Base-by-base conservation (phyloP, 2,113 vertebrate genomes). In the Dicaeum eximium region DNA sequence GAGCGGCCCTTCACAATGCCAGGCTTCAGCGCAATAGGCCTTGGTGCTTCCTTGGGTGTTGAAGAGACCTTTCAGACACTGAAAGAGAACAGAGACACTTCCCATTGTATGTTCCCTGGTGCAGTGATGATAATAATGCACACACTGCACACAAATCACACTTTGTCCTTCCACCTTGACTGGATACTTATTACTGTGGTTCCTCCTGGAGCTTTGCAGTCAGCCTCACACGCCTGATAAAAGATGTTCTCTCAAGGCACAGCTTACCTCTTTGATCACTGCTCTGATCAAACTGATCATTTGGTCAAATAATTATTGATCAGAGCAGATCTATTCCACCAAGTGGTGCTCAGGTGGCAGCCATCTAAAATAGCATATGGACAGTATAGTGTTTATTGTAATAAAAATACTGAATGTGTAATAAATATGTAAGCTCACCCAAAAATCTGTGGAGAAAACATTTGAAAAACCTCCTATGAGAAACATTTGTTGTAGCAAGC, bases 1-100 rank as follows among this genome's bases (percentile, higher is more conserved):
- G 92, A 85, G 93, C 95, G 11, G 72, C 54, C 90, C 95, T 97
- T 95, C 27, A 7, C 58, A 91, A 91, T 2, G 42, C 54, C 62
- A 58, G 16, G n/a, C 16, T n/a, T 79, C 2, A 33, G 56, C 1
- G 2, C 23, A 10, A 2, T 11, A 18, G 13, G 18, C 31, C 47
- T 50, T 40, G 8, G 13, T 58, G n/a, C 28, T 89, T 80, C 8
- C 35, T 40, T 58, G 25, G 25, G 17, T 37, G 0, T 9, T 23
- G 21, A 33, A 37, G 44, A 60, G 66, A 54, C 37, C 38, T 61
- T 38, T 61, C 27, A 23, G 60, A 64, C 50, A 19, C 24, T 54
- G 51, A 58, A 48, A 48, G 57, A 84, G 25, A 88, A 31, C 47
- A 44, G 27, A 40, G 21, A 35, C 44, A 25, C 4, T 88, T 42